phyloP scores from a whole-genome alignment of 2,797 vertebrate species.

The Tolypeutes matacus region DNA sequence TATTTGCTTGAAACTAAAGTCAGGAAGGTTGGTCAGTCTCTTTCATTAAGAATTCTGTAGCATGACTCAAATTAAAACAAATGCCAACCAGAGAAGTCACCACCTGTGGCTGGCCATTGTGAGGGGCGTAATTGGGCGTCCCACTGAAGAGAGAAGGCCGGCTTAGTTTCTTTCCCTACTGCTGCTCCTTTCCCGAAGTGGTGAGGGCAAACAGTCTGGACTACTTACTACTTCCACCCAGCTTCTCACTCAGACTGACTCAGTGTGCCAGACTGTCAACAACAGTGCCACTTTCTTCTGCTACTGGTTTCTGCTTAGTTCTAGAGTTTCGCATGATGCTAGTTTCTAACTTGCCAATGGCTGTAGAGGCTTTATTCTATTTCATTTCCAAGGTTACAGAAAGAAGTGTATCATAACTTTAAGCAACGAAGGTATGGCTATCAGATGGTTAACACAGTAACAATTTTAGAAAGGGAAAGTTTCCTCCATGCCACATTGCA shows the following conservation, averaged over 20 bases:
- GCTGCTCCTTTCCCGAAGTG: background rate
- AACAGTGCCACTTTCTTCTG: conserved; percentile 79
- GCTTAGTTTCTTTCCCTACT: background rate
- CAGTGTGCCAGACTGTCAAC: conserved; percentile 71
- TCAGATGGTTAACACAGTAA: conserved; percentile 60
- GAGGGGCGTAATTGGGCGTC: background rate
- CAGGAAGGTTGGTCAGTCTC: background rate
- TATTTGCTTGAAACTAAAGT: background rate
- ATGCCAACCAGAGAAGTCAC: background rate
- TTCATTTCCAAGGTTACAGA: conserved; percentile 82
- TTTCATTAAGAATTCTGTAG: background rate
- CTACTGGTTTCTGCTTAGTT: conserved; percentile 80
- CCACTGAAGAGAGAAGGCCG: background rate
- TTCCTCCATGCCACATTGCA: conserved; percentile 28
- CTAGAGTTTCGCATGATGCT: conserved; percentile 74
- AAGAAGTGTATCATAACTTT: conserved; percentile 67
- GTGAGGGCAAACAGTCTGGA: conserved; percentile 57
- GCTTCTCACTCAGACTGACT: conserved; percentile 76
- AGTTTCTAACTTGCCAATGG: conserved; percentile 73
- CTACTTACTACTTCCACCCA: conserved; percentile 59
- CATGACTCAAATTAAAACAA: background rate
- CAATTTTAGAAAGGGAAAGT: conserved; percentile 59
- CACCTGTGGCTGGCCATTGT: background rate
- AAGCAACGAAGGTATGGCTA: background rate
- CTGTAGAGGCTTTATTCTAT: conserved; percentile 66